phyloP scores from a whole-genome alignment of 2,113 vertebrate species.

The Mixornis gularis region DNA sequence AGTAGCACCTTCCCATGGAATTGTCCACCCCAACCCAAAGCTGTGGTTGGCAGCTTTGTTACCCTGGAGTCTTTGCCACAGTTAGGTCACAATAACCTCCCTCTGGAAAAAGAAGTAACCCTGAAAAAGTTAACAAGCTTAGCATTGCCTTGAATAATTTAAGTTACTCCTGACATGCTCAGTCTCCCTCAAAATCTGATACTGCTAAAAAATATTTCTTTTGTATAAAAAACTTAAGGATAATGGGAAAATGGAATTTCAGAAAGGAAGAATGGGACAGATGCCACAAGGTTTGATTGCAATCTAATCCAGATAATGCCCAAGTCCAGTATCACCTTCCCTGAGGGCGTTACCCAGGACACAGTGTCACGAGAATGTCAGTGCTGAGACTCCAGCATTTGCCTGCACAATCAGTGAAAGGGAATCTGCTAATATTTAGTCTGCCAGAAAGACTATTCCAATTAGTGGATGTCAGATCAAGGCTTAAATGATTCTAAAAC shows the following conservation, averaged over 20 bases:
- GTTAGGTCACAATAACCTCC: neutral
- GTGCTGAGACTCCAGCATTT: neutral
- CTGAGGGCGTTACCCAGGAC: neutral
- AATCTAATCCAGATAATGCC: slow-evolving; percentile 30
- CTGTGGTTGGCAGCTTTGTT: neutral
- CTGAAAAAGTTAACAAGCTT: neutral
- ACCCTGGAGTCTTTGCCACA: neutral
- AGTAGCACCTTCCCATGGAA: neutral
- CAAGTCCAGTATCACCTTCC: neutral
- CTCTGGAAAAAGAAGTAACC: neutral
- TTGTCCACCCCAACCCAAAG: neutral
- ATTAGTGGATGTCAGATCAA: slow-evolving; percentile 44
- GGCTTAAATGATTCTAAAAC: neutral
- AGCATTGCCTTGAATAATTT: neutral
- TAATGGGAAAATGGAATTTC: neutral
- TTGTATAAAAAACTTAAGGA: neutral
- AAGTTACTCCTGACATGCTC: neutral
- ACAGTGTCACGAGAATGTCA: slow-evolving; percentile 31
- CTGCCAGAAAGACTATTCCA: slow-evolving; percentile 46
- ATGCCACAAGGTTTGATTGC: neutral
- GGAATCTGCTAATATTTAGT: slow-evolving; percentile 65
- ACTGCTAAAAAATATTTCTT: neutral
- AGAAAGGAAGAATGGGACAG: neutral
- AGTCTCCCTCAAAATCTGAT: neutral
- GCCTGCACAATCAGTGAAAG: neutral